phyloP scores from a whole-genome alignment of 2,797 vertebrate species.

The Phalloptychus januarius region DNA sequence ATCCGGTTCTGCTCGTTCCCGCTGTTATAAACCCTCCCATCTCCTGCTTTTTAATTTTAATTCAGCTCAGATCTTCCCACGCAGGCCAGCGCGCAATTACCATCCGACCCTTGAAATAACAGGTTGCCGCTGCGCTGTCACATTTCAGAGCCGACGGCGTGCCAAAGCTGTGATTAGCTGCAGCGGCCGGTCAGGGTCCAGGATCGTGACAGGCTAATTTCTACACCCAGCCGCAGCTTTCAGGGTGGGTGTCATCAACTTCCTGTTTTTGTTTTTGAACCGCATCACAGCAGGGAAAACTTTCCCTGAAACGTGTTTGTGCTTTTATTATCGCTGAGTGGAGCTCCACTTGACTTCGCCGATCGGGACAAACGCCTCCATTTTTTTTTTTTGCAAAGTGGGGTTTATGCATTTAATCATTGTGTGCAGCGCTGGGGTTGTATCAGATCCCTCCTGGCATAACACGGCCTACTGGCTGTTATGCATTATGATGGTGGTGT shows the following conservation, averaged over 20 bases:
- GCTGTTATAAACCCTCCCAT: not conserved
- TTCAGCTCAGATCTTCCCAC: constrained; percentile 34
- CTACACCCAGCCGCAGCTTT: constrained; percentile 16
- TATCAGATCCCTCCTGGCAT: no score
- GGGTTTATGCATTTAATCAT: no score
- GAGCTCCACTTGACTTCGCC: not conserved
- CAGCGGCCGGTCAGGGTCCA: constrained; percentile 20
- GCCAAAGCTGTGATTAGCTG: constrained; percentile 37
- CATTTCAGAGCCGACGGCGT: constrained; percentile 27
- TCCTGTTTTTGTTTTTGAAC: not conserved
- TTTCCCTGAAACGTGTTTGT: not conserved
- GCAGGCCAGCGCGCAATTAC: constrained; percentile 42
- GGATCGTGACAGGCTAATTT: constrained; percentile 41
- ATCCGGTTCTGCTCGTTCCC: not conserved
- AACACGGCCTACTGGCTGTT: no score
- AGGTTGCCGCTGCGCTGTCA: constrained; percentile 36
- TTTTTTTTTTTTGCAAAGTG: not conserved
- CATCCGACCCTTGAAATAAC: constrained; percentile 40
- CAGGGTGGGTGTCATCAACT: not conserved
- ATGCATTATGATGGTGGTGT: no score
- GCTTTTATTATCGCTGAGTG: not conserved
- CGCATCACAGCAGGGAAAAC: not conserved
- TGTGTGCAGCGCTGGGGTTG: no score
- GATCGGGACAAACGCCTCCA: not conserved
- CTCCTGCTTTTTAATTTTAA: constrained; percentile 38